Percentiles rank a stretch among this genome's conserved stretches.
Conservation (phyloP, 2,113 vertebrate genomes). For the Xyrauchen texanus region DNA sequence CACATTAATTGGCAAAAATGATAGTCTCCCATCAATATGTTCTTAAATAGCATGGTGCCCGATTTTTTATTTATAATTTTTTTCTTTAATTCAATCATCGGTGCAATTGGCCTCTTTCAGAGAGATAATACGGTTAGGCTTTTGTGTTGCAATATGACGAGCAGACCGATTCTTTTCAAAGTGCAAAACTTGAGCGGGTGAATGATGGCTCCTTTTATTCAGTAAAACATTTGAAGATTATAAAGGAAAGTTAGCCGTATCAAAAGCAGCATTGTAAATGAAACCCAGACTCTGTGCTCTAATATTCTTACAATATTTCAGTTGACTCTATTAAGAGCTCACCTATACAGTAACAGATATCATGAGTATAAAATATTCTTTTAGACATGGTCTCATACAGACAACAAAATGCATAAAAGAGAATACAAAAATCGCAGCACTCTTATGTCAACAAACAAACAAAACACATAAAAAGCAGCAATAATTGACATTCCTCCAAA, state of each 20-base stretch:
- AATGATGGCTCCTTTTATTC: conserved; percentile 87
- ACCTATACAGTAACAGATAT: conserved; percentile 17
- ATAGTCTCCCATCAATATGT: conserved; percentile 92
- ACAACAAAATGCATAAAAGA: neutral
- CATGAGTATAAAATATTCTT: neutral
- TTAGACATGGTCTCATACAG: neutral
- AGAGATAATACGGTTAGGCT: conserved; percentile 90
- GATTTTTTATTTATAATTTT: conserved; percentile 73
- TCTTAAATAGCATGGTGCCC: conserved; percentile 85
- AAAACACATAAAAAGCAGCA: conserved; percentile 30
- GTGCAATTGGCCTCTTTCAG: conserved; percentile 85
- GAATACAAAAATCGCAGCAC: neutral
- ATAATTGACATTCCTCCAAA: conserved; percentile 3
- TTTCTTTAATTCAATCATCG: conserved; percentile 90
- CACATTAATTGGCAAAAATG: conserved; percentile 96
- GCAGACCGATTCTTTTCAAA: conserved; percentile 86
- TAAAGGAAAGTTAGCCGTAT: conserved; percentile 79
- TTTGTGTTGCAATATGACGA: conserved; percentile 88
- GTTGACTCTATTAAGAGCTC: neutral
- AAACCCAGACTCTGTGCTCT: conserved; percentile 66
- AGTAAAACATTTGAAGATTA: conserved; percentile 88
- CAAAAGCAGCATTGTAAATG: conserved; percentile 78
- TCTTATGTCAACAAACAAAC: conserved; percentile 33
- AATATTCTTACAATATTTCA: conserved; percentile 29
- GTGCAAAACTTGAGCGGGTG: conserved; percentile 76